Evolutionary conservation across 2,113 vertebrate species (phyloP), one percentile per base, ranked within the genome.

Genomic region (Prolemur simus): DNA sequence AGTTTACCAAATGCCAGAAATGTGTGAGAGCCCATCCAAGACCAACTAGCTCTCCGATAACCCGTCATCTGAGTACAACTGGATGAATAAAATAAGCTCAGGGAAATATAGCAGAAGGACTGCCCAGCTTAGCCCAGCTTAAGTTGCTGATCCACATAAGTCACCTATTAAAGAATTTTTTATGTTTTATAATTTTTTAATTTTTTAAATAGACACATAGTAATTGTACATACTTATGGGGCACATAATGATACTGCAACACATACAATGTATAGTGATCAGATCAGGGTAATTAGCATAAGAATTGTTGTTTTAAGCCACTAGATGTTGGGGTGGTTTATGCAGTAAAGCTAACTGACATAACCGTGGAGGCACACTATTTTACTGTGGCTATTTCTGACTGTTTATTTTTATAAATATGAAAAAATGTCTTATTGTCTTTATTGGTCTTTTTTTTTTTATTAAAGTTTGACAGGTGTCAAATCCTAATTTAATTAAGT

Each of bases 401-500:
- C 2, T 37, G 0, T 73, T 77, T 71, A 2, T 39, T 95, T 95
- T 95, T 83, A 47, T 42, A 5, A 52, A 18, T 5, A 32, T 74
- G 12, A 93, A 66, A 60, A 39, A 64, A 45, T 58, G 5, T 32
- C 12, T 42, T 42, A 71, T 27, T 71, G 21, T 66, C 52, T 42
- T 94, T 88, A 39, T 37, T 42, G 17, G 3, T 56, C 8, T 87
- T 95, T 73, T 83, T 85, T 94, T 87, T 93, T 89, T 60, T 12
- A 92, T 66, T 85, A 20, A 89, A 56, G 9, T 45, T 42, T 37
- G 85, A 71, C 13, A 10, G 42, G 8, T 71, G 0, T 86, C 80
- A 93, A 92, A 90, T 93, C 27, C 66, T 86, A 81, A 42, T 84
- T 96, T 91, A 60, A 52, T 64, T 54, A 88, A 78, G 3, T 45